Percentiles rank a stretch among this genome's conserved stretches.
Conservation (phyloP, 2,113 vertebrate genomes). For the Catharus bicknelli region DNA sequence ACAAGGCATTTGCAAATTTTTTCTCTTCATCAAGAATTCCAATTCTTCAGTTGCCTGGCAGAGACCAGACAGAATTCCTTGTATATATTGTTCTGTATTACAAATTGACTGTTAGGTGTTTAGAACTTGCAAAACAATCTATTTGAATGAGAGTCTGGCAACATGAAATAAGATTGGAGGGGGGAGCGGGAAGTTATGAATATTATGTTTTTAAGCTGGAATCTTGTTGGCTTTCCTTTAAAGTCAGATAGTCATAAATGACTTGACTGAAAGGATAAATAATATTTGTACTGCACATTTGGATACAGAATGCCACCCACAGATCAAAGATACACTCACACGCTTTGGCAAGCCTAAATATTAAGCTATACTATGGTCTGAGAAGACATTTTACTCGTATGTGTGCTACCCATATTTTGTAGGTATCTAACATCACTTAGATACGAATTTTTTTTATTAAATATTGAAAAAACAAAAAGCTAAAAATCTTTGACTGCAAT, state of each 20-base stretch:
- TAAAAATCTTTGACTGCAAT: neutral
- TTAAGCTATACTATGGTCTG: neutral
- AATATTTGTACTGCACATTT: slow-evolving; percentile 9
- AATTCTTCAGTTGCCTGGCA: slow-evolving; percentile 33
- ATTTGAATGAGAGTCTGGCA: slow-evolving; percentile 21
- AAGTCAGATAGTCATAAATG: slow-evolving; percentile 47
- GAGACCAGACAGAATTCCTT: neutral
- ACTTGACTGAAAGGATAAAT: slow-evolving; percentile 39
- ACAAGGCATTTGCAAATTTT: neutral
- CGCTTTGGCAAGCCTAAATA: neutral
- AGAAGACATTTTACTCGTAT: neutral
- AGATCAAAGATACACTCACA: slow-evolving; percentile 32
- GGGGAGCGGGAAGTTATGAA: neutral
- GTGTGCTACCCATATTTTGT: neutral
- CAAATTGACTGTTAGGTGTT: slow-evolving; percentile 62
- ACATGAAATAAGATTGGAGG: neutral
- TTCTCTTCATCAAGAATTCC: neutral
- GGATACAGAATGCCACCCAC: slow-evolving; percentile 51
- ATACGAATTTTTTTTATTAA: neutral
- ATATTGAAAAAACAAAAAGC: neutral
- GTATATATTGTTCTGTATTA: slow-evolving; percentile 32
- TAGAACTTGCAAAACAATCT: slow-evolving; percentile 24
- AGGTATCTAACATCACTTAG: neutral
- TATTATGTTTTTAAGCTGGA: slow-evolving; percentile 13
- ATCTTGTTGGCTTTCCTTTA: slow-evolving; percentile 43